Evolutionary conservation across 2,888 invertebrate species (phyloP), one percentile per base, ranked within the genome.

Genomic region (Rotaria socialis): DNA sequence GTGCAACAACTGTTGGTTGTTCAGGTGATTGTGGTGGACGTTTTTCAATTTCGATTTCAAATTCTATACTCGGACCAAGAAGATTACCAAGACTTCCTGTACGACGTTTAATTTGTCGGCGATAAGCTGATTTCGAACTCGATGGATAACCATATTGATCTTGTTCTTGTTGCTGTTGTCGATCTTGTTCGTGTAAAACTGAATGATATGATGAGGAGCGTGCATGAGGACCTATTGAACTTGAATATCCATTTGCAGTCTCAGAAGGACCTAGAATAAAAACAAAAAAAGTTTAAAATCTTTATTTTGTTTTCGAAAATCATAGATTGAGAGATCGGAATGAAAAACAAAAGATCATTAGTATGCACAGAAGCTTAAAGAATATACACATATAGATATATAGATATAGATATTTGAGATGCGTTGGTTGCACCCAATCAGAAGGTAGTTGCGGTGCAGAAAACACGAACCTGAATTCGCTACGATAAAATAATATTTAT

Each of bases 21-120:
- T 85, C 52, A 35, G 55, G 16, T 35, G n/a, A 7, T 24, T 75
- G 58, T 55, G 86, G 85, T 41, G 84, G 43, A 27, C 85, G 50
- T 85, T 85, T 85, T 85, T 86, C 86, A 41, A 86, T 86, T 85
- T 86, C 86, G 47, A 86, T 86, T 47, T 86, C 86, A n/a, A 86
- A 86, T 35, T 86, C 85, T 5, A 84, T 55, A 55, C 22, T 55
- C 22, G 55, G 10, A 55, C 55, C 55, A 22, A 55, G 22, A 4
- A 55, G 27, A 80, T 43, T 80, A 47, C 47, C 80, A 47, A 80
- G 47, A 80, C 80, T 80, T n/a, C 47, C 41, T 41, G 80, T 41
- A 24, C 47, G 80, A 47, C 19, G 35, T 24, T 80, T 47, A 10
- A 41, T n/a, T 24, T 80, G 80, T 7, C 22, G 35, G 47, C 47